Conservation (phyloP, 2,888 invertebrate genomes). For the Drosophila austrosaltans region DNA sequence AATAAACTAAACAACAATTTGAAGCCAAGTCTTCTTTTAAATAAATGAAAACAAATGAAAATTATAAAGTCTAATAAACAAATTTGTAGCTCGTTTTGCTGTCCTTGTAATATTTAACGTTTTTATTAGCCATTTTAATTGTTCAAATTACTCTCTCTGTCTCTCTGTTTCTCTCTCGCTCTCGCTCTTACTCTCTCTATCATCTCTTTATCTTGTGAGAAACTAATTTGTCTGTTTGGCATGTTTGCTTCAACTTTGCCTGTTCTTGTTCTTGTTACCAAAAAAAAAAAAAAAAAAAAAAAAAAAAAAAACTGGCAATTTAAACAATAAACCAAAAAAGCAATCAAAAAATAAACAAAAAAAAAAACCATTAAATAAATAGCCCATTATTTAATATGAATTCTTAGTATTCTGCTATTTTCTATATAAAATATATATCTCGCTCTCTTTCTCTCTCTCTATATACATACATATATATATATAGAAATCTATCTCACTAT, state of each 20-base stretch:
- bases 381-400: slow-evolving; percentile 68
- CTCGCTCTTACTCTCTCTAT: slow-evolving; percentile 15
- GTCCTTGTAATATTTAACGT: slow-evolving; percentile 44
- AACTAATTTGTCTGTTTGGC: slow-evolving; percentile 66
- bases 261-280: slow-evolving; percentile 66
- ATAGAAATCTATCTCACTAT: slow-evolving; percentile 17
- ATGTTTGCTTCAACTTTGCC: slow-evolving; percentile 74
- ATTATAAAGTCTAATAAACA: slow-evolving; percentile 32
- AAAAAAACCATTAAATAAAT: slow-evolving; percentile 52
- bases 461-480: background rate
- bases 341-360: slow-evolving; percentile 18
- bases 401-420: slow-evolving; percentile 58
- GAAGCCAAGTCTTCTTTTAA: slow-evolving; percentile 58
- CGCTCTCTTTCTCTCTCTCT: background rate
- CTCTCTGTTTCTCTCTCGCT: slow-evolving; percentile 11
- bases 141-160: slow-evolving; percentile 33
- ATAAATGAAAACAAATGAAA: background rate
- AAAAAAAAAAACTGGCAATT: slow-evolving; percentile 1
- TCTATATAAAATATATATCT: background rate
- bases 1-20: slow-evolving; percentile 36
- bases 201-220: slow-evolving; percentile 16
- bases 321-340: slow-evolving; percentile 22
- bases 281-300: background rate
- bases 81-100: slow-evolving; percentile 70
- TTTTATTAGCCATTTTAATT: slow-evolving; percentile 55